These are phyloP conservation scores for Danaus chrysippus DNA, from an alignment of 2,888 invertebrate genomes.

Conservation along the genomic window DNA sequence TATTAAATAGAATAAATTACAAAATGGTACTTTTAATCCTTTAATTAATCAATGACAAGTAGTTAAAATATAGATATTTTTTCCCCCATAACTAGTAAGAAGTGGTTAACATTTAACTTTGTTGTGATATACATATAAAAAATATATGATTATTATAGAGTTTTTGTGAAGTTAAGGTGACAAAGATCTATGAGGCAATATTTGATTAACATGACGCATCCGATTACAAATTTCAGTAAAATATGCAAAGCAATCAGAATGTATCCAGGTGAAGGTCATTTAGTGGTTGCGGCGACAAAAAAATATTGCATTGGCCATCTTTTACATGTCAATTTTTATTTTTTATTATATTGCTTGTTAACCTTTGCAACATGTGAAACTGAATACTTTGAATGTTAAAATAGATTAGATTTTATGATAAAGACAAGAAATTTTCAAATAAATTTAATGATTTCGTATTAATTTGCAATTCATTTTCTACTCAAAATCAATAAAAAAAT, in stretches of 20 bases:
- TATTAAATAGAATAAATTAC: too few relatives aligned
- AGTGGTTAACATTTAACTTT: too few relatives aligned
- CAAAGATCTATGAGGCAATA: conserved; percentile 8
- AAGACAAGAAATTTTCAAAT: not conserved
- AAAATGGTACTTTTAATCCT: too few relatives aligned
- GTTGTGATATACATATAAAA: too few relatives aligned
- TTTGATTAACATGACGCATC: conserved; percentile 18
- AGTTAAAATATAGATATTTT: too few relatives aligned
- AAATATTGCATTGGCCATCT: conserved; percentile 13
- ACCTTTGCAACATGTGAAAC: conserved; percentile 3
- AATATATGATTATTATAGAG: not conserved
- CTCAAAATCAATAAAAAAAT: too few relatives aligned
- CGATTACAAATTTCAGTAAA: conserved; percentile 21
- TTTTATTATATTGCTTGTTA: conserved; percentile 3
- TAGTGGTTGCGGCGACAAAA: conserved; percentile 11
- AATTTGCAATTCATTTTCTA: too few relatives aligned
- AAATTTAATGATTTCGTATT: not conserved
- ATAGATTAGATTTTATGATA: not conserved
- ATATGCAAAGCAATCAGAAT: conserved; percentile 17
- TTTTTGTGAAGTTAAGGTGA: not conserved
- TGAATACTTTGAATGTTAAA: not conserved
- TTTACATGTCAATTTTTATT: conserved; percentile 4
- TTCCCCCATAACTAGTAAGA: too few relatives aligned
- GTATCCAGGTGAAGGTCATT: conserved; percentile 26
- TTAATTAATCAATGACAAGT: too few relatives aligned